phyloP scores from a whole-genome alignment of 2,113 vertebrate species.

The Syngnathoides biaculeatus region DNA sequence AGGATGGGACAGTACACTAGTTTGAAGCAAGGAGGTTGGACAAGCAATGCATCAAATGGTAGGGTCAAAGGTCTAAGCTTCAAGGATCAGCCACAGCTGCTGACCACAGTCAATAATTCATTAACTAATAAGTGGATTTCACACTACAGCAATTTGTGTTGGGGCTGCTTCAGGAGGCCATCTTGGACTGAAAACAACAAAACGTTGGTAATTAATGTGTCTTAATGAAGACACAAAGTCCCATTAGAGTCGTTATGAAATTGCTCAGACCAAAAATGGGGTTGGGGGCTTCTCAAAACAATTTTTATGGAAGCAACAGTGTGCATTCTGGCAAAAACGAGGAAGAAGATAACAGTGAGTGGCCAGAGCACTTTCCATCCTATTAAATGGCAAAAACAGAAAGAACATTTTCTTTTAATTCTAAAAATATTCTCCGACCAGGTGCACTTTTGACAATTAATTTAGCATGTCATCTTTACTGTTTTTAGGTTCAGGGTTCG shows the following conservation, averaged over 20 bases:
- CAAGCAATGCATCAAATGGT: constrained; percentile 13
- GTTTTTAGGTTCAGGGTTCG: too few relatives aligned
- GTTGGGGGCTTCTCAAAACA: too few relatives aligned
- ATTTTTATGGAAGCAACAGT: background rate
- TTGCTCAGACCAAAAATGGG: too few relatives aligned
- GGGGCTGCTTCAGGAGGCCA: constrained; percentile 18
- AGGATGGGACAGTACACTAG: constrained; percentile 12
- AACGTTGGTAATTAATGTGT: too few relatives aligned
- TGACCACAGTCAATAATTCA: constrained; percentile 60
- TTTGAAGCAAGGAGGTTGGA: constrained; percentile 8
- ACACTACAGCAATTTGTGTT: constrained; percentile 23
- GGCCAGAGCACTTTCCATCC: too few relatives aligned
- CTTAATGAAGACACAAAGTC: too few relatives aligned
- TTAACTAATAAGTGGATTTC: constrained; percentile 36
- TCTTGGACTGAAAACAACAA: background rate
- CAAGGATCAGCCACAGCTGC: constrained; percentile 41
- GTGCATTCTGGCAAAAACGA: background rate
- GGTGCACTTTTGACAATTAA: too few relatives aligned
- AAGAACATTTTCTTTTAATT: too few relatives aligned
- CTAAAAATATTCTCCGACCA: too few relatives aligned
- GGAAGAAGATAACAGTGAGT: background rate
- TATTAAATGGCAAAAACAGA: too few relatives aligned
- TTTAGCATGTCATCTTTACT: too few relatives aligned
- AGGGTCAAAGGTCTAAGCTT: constrained; percentile 22
- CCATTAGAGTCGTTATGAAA: too few relatives aligned